Percentiles rank a stretch among this genome's conserved stretches.
Conservation (phyloP, 1,140 invertebrate species). For the Magallana gigas region DNA sequence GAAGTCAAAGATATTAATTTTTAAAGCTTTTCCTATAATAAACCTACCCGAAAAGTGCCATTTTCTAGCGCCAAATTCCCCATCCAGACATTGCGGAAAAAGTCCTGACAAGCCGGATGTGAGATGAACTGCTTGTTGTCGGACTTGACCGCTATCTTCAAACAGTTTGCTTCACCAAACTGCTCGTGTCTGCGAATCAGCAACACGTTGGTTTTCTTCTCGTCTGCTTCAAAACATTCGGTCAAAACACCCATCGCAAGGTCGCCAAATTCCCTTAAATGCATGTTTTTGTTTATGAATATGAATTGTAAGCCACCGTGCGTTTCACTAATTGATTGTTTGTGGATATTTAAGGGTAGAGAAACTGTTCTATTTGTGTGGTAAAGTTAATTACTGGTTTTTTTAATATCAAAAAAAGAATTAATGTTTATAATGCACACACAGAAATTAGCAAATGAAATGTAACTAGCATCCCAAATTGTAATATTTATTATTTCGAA, state of each 20-base stretch:
- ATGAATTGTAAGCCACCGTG: no score
- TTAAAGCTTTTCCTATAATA: no score
- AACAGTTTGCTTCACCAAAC: conserved; percentile 59
- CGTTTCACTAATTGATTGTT: no score
- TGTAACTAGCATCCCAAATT: no score
- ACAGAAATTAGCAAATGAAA: no score
- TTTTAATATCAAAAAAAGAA: no score
- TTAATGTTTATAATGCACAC: no score
- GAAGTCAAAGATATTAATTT: not conserved
- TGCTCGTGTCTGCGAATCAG: conserved; percentile 58
- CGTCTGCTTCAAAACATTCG: conserved; percentile 67
- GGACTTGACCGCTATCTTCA: conserved; percentile 62
- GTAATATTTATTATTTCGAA: no score
- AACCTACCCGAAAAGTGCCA: conserved; percentile 32
- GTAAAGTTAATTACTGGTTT: no score
- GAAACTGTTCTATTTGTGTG: no score
- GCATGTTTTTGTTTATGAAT: no score
- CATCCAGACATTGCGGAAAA: conserved; percentile 70
- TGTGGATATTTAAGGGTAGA: no score
- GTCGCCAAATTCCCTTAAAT: conserved; percentile 60
- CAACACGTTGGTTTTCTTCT: conserved; percentile 59
- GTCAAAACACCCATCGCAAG: conserved; percentile 67
- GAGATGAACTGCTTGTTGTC: conserved; percentile 69
- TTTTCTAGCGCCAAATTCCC: conserved; percentile 62
- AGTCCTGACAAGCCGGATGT: conserved; percentile 65